A percentile compares a stretch with the other conserved stretches of the same genome.
Conservation (phyloP, 92 coral and sea anemone species). For the Nematostella vectensis region DNA sequence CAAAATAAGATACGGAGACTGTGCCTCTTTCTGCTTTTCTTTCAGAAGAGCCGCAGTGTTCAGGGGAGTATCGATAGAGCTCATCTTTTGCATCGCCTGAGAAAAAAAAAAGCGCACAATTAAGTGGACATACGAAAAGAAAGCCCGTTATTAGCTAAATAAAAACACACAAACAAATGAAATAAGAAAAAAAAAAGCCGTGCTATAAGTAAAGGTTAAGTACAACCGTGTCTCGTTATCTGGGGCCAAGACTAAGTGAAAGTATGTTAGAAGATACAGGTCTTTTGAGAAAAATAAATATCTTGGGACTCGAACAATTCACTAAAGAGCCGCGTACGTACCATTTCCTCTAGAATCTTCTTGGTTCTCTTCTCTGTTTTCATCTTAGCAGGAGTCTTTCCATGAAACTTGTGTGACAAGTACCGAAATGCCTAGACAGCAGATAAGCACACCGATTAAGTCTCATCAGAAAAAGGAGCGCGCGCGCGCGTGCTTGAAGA, state of each 20-base stretch:
- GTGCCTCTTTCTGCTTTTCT: conserved; percentile 84
- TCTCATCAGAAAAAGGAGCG: not conserved
- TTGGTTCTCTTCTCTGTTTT: conserved; percentile 88
- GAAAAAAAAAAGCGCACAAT: not conserved
- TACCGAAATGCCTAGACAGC: conserved; percentile 75
- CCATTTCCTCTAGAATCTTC: conserved; percentile 79
- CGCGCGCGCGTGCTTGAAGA: not conserved
- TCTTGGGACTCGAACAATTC: too few relatives aligned
- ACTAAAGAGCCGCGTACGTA: too few relatives aligned
- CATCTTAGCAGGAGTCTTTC: conserved; percentile 86
- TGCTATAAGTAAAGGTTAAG: too few relatives aligned
- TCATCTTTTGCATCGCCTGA: conserved; percentile 96
- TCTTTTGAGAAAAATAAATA: too few relatives aligned
- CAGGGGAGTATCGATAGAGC: conserved; percentile 90
- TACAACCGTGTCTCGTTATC: too few relatives aligned
- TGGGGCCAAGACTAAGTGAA: too few relatives aligned
- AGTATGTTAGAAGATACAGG: too few relatives aligned
- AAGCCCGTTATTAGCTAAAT: too few relatives aligned
- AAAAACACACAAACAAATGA: too few relatives aligned
- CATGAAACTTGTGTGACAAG: conserved; percentile 93
- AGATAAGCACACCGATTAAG: not conserved
- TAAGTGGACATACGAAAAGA: too few relatives aligned
- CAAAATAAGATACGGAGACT: conserved; percentile 89
- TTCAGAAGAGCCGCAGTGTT: conserved; percentile 85
- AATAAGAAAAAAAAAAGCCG: too few relatives aligned